Base-by-base conservation (phyloP, 2,113 vertebrate genomes). In the Seriola quinqueradiata region DNA sequence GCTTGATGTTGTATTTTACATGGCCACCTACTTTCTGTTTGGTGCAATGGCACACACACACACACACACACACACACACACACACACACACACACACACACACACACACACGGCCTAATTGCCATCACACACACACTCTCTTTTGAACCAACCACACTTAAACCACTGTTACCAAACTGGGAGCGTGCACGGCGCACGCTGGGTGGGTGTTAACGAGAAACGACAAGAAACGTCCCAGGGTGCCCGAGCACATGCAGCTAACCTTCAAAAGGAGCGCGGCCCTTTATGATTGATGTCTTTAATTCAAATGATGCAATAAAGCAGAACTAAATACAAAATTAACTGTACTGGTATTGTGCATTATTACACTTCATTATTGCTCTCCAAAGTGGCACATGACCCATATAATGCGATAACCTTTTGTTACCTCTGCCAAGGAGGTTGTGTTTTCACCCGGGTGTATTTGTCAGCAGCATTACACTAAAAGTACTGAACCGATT, bases 251-350 rank as follows among this genome's bases (percentile, higher is more conserved):
- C 71, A 54, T 13, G 75, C 69, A 36, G 54, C 77, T 83, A 82
- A 89, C 87, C 81, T 86, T 87, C 78, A 77, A 5, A 68, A 57
- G 8, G 59, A 79, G 46, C 19, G 1, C 0, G 54, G 79, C 50
- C 40, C 34, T 21, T 32, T 68, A 68, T 93, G 91, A 94, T 93
- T 90, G 91, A 94, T 92, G 89, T 89, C 86, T 94, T 93, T 91
- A 94, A 95, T 94, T 91, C 89, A 84, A 76, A 58, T 23, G 79
- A 85, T 77, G 81, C 90, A 87, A 82, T 92, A 90, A 93, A 91
- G 88, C 93, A 93, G 91, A 94, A 93, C 93, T 90, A 94, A 93
- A 91, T 83, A 79, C 72, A 84, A 89, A 90, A 90, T 93, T 81
- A 91, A 79, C 82, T 19, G 21, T 83, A 82, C 87, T 86, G 70